Evolutionary conservation across 2,113 vertebrate species (phyloP).

Genomic region (Chionodraco myersi): DNA sequence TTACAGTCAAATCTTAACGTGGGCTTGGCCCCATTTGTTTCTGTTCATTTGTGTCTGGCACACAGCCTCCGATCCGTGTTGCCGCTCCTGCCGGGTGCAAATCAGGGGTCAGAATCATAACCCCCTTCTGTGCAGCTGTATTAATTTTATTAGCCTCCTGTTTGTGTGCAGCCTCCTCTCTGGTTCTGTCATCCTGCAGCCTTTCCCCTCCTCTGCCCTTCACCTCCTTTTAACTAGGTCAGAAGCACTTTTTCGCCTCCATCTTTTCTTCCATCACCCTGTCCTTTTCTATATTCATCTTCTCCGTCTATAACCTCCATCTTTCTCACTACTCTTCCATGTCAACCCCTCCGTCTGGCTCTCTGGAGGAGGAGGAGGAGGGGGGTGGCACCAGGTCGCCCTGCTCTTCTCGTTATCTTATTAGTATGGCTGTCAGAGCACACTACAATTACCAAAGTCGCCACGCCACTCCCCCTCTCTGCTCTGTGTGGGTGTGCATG

Average conservation of each 20-base stretch:
- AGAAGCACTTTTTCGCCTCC: not conserved
- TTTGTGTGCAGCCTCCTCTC: not conserved
- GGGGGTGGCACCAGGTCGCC: conserved; percentile 18
- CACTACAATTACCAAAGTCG: conserved; percentile 54
- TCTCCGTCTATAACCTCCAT: conserved; percentile 32
- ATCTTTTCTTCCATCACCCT: not conserved
- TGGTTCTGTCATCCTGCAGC: not conserved
- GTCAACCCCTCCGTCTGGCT: conserved; percentile 41
- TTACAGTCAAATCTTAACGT: not conserved
- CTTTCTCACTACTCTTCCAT: conserved; percentile 28
- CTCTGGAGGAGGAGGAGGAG: conserved; percentile 9
- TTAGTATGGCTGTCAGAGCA: conserved; percentile 68
- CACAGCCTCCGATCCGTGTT: not conserved
- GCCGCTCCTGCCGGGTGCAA: not conserved
- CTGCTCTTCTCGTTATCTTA: conserved; percentile 67
- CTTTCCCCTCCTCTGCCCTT: not conserved
- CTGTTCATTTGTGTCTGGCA: conserved; percentile 26
- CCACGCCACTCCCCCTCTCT: conserved; percentile 1
- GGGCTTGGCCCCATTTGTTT: not conserved
- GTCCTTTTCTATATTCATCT: not conserved
- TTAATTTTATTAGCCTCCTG: conserved; percentile 28
- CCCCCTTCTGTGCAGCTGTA: conserved; percentile 7
- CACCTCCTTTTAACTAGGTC: not conserved
- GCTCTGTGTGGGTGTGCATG: conserved; percentile 17
- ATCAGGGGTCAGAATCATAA: conserved; percentile 3